Percentiles rank a stretch among this genome's conserved stretches.
phyloP scores from a whole-genome alignment of 2,113 vertebrate genomes.

The Coracopsis vasa region DNA sequence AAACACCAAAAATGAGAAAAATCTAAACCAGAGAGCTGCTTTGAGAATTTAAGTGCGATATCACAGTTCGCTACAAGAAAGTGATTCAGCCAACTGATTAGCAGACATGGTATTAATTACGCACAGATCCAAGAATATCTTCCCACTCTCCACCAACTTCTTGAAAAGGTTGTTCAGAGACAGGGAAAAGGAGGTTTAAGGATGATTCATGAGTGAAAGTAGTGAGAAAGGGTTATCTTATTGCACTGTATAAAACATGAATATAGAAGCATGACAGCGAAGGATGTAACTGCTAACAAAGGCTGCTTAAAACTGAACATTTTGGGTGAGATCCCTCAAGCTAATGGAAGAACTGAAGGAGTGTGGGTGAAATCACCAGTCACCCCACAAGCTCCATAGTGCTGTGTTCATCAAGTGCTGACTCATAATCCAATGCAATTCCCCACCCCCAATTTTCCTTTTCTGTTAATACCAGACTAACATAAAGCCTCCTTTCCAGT shows the following conservation, averaged over 20 bases:
- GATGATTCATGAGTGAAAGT: conserved; percentile 29
- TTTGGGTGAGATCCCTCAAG: neutral
- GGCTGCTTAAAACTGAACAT: neutral
- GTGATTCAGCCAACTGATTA: conserved; percentile 36
- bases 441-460: neutral
- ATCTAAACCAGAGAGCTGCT: neutral
- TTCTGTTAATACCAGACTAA: conserved; percentile 45
- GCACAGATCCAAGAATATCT: neutral
- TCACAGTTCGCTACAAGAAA: neutral
- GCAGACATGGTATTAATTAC: conserved; percentile 23
- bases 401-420: conserved; percentile 14
- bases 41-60: neutral
- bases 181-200: neutral
- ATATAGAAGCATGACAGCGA: neutral
- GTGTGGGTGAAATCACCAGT: neutral
- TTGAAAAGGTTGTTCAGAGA: conserved; percentile 26
- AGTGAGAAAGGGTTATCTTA: conserved; percentile 19
- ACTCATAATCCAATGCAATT: conserved; percentile 34
- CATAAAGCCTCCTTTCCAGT: conserved; percentile 46
- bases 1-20: neutral
- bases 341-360: neutral
- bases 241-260: neutral
- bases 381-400: neutral
- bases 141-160: conserved; percentile 51
- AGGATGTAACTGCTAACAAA: neutral